Base-by-base conservation (phyloP, 2,797 vertebrate species). In the Enteromius afrohamiltoni region DNA sequence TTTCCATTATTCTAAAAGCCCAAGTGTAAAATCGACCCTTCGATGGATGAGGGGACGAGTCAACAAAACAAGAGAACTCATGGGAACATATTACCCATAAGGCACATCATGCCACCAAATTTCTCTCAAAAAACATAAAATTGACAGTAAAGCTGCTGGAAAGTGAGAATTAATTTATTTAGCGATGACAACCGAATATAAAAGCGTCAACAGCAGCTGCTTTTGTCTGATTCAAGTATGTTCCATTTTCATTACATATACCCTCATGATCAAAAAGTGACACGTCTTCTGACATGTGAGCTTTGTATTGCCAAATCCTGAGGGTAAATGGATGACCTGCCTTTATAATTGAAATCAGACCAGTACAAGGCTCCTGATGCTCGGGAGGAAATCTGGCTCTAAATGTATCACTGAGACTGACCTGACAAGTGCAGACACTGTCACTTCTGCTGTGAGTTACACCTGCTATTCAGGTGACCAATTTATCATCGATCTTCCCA, bases 1-100 rank as follows among this genome's bases (percentile, higher is more conserved):
- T 64, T 82, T 74, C 58, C 69, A 51, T 64, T 82, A 82, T 64
- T 64, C 42, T 73, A 81, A 74, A 81, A 64, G 26, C 26, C 53
- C 23, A 71, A 62, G 19, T 62, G 55, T 65, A 37, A 79, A 79
- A 79, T 68, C 21, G 16, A 62, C 21, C 29, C 1, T 34, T 81
- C 51, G 3, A 73, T 75, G 70, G 60, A 34, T 74, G 70, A 49
- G 55, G 53, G 40, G 42, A 23, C 13, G 3, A 81, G 42, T 13
- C 55, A 49, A 47, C 6, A 31, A 81, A 73, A 31, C 51, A 47
- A 47, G 37, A 37, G 51, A 62, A 80, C 37, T 58, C 68, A 10
- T 17, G 51, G 10, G 53, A 81, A 37, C 45, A 81, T 23, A 37
- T 26, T 21, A 51, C 58, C 40, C 23, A 47, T 42, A 64, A 64